These are phyloP conservation scores for Choreutis nemorana DNA, from an alignment of 2,888 invertebrate species.

Conservation along the genomic window DNA sequence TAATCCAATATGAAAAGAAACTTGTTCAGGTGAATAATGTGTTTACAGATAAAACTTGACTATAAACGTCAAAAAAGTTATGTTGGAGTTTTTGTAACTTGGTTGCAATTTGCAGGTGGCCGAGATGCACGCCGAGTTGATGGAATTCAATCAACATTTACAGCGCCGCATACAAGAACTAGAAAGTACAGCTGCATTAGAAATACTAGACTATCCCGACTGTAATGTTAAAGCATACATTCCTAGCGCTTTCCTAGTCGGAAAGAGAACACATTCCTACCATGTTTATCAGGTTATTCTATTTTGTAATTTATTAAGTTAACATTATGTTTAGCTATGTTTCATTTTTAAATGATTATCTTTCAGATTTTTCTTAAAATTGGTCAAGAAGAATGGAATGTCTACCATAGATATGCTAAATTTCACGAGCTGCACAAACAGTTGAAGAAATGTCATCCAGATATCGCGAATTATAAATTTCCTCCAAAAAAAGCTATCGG, in stretches of 20 bases:
- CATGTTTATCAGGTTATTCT: slow-evolving; percentile 85
- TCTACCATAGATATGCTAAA: slow-evolving; percentile 94
- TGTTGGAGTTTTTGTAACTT: slow-evolving; percentile 12
- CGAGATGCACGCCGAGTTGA: slow-evolving; percentile 93
- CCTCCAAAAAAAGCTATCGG: slow-evolving; percentile 95
- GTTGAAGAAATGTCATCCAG: slow-evolving; percentile 82
- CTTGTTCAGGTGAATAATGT: slow-evolving; percentile 74
- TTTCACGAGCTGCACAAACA: slow-evolving; percentile 87
- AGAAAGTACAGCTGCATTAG: slow-evolving; percentile 39
- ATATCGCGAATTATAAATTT: slow-evolving; percentile 85
- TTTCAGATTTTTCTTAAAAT: slow-evolving; percentile 81
- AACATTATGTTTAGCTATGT: neutral
- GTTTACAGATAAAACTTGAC: neutral
- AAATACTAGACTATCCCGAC: slow-evolving; percentile 40
- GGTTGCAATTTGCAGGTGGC: slow-evolving; percentile 77
- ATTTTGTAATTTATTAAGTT: neutral
- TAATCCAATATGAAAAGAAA: slow-evolving; percentile 83
- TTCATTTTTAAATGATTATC: too few relatives aligned
- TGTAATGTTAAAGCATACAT: slow-evolving; percentile 84
- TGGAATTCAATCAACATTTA: slow-evolving; percentile 89
- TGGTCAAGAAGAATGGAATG: slow-evolving; percentile 92
- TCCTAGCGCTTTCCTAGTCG: slow-evolving; percentile 81
- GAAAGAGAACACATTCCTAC: slow-evolving; percentile 74
- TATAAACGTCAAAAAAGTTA: neutral
- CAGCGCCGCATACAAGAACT: slow-evolving; percentile 72